Evolutionary conservation across 2,797 vertebrate genomes (phyloP).

Genomic region (Pyrocephalus nanus): DNA sequence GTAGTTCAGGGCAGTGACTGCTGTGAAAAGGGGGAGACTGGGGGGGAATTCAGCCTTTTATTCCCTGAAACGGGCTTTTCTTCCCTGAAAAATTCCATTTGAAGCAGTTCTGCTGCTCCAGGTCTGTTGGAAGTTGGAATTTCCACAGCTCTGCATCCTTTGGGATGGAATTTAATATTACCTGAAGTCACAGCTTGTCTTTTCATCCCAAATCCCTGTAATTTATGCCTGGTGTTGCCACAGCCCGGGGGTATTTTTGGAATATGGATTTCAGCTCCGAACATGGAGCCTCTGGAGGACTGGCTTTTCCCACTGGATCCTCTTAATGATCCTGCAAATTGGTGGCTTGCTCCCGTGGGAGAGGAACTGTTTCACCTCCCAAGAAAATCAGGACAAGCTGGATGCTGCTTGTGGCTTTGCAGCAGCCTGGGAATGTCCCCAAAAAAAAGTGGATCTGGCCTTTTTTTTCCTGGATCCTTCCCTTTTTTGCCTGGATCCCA

Average conservation of each 20-base stretch:
- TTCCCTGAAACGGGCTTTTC: not conserved
- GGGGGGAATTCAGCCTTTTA: not conserved
- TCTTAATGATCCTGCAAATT: not conserved
- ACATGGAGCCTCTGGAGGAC: not conserved
- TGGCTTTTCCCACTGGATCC: not conserved
- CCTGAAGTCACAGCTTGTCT: not conserved
- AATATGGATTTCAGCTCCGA: not conserved
- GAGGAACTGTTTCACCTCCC: not conserved
- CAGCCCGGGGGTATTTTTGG: not conserved
- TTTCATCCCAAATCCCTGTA: not conserved
- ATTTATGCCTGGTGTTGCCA: not conserved
- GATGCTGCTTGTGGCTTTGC: not conserved
- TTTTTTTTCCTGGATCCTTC: no score
- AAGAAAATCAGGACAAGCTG: not conserved
- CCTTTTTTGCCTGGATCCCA: not conserved
- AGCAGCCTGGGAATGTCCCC: not conserved
- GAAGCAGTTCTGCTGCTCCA: not conserved
- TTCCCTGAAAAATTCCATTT: not conserved
- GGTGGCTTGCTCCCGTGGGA: not conserved
- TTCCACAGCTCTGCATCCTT: not conserved
- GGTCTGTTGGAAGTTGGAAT: not conserved
- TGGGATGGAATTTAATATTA: not conserved
- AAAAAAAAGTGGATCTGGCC: not conserved
- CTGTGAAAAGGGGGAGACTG: not conserved
- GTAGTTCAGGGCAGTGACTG: not conserved